Evolutionary conservation across 2,113 vertebrate genomes (phyloP), one percentile per base, ranked within the genome.

Genomic region (Neogobius melanostomus): DNA sequence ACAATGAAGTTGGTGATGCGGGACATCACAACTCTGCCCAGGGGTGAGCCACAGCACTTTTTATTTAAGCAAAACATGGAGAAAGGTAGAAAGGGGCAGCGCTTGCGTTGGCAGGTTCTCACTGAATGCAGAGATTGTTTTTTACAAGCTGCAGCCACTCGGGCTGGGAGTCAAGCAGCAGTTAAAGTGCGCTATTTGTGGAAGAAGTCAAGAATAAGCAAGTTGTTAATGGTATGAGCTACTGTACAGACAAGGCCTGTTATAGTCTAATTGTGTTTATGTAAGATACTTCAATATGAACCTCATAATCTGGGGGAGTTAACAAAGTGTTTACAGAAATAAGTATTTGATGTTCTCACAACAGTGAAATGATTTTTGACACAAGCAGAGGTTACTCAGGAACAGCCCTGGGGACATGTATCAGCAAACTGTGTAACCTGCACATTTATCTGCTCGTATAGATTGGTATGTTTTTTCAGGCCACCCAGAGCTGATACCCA

Each of bases 21-120:
- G 89, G 84, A 84, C 84, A 90, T 90, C 86, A 83, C 67, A 72
- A 44, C 69, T 80, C 87, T 71, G 80, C 66, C 50, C 73, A 85
- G 50, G 83, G 87, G 92, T 92, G 68, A 87, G 90, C 3, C 9
- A 72, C 64, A 62, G 4, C 6, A n/a, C 10, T 9, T 52, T n/a
- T 14, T 10, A 66, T 60, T n/a, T 36, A 4, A 74, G 65, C 61
- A 21, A 28, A 11, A 56, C n/a, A 54, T n/a, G 8, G 17, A 49
- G 14, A 15, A 11, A 49, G 36, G 15, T 53, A 36, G 52, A 67
- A 49, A 46, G 64, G 7, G 49, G 12, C 49, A 66, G 17, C 28
- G 60, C 47, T 12, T 69, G 17, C n/a, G 49, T 43, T 53, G 68
- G 52, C 77, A 62, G 64, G 12, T 44, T 60, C 54, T 61, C n/a